Conservation (phyloP, 2,113 vertebrate genomes). For the Collichthys lucidus region DNA sequence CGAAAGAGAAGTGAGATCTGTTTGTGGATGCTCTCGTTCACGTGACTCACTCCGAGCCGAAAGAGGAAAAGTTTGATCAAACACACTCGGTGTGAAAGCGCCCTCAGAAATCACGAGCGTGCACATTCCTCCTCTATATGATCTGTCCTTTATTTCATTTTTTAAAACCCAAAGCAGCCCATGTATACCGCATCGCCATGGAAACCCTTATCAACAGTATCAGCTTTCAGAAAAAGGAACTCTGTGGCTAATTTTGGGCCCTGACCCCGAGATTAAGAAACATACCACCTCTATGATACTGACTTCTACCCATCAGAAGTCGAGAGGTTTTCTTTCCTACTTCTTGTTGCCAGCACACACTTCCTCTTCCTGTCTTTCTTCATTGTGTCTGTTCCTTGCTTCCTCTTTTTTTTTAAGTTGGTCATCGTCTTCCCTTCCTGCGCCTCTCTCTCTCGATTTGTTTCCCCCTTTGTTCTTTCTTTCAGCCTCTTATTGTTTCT, state of each 20-base stretch:
- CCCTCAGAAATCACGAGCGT: background rate
- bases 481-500: background rate
- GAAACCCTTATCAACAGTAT: slow-evolving; percentile 17
- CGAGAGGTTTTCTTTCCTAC: slow-evolving; percentile 12
- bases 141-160: background rate
- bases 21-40: background rate
- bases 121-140: background rate
- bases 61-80: background rate
- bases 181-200: background rate
- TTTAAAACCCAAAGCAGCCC: background rate
- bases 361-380: slow-evolving; percentile 79
- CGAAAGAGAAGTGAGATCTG: slow-evolving; percentile 6
- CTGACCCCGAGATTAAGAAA: slow-evolving; percentile 1
- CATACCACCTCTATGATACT: background rate
- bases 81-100: background rate
- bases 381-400: slow-evolving; percentile 77
- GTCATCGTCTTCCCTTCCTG: slow-evolving; percentile 42
- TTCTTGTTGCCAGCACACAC: slow-evolving; percentile 55
- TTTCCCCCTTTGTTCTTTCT: slow-evolving; percentile 5
- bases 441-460: background rate
- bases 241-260: background rate
- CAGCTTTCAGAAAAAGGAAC: background rate
- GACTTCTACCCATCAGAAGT: background rate
- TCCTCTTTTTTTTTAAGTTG: slow-evolving; percentile 76
- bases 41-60: background rate